Evolutionary conservation across 1,140 invertebrate species (phyloP).

Genomic region (Anastatus disparis): DNA sequence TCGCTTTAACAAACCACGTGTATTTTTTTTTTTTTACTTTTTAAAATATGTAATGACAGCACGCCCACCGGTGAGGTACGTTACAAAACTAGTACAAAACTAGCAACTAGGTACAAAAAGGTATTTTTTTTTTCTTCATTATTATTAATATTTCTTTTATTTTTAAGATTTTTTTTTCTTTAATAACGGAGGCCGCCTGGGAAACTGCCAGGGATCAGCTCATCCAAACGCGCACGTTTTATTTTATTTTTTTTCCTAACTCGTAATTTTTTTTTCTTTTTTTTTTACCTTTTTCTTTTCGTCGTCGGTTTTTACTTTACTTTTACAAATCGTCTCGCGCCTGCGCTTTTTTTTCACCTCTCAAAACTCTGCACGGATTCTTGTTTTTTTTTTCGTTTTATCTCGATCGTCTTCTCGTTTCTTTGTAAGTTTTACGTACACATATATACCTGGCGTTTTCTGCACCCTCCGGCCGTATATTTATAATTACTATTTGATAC

Average conservation of each 20-base stretch:
- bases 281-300: background rate
- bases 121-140: constrained; percentile 46
- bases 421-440: background rate
- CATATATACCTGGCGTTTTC: background rate
- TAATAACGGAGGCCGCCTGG: constrained; percentile 60
- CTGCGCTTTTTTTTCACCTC: background rate
- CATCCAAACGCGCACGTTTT: constrained; percentile 25
- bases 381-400: background rate
- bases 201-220: constrained; percentile 59
- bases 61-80: constrained; percentile 62
- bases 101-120: constrained; percentile 67
- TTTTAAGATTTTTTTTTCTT: constrained; percentile 41
- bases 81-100: constrained; percentile 69
- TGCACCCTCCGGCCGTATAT: constrained; percentile 13
- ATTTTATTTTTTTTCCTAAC: no score
- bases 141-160: constrained; percentile 4
- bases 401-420: no score
- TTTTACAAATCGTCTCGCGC: background rate
- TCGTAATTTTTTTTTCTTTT: background rate
- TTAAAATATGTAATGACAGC: constrained; percentile 65
- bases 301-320: background rate
- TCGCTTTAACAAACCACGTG: constrained; percentile 55
- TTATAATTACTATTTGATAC: background rate
- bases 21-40: constrained; percentile 37
- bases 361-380: background rate